Base-by-base conservation (phyloP, 2,888 invertebrate genomes). In the Drosophila pegasa region DNA sequence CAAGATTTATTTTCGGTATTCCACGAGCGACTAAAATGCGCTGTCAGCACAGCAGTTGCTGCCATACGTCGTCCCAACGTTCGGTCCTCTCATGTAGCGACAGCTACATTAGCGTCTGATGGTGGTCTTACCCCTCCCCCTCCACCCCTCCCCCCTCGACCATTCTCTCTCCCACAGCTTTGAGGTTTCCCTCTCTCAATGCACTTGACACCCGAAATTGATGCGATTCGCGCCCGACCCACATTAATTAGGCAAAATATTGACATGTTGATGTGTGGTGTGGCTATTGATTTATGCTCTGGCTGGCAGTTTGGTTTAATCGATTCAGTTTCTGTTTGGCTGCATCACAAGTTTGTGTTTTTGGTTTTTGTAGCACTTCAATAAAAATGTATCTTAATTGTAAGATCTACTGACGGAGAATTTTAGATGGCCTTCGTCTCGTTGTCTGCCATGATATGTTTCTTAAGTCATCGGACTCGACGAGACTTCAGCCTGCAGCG, bases 1-100 rank as follows among this genome's bases (percentile, higher is more conserved):
- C 78, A 83, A 86, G 85, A 86, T 86, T 86, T 86, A 89, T 86
- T 87, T 89, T 82, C 67, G 77, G 87, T 82, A 75, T 86, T 82
- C 88, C 83, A 79, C 68, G 76, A 86, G 65, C 66, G 68, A 86
- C 86, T 78, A 75, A 85, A 83, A 72, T 63, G 87, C 78, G 71
- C 88, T 84, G 88, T 88, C 83, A 84, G 84, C 87, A 72, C 69
- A 84, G 65, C 83, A 84, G 88, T 84, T 84, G 83, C 71, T 70
- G 75, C 86, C 83, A 88, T 80, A 77, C 86, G 62, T 83, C 68
- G 73, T 62, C 59, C 64, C 57, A 56, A 29, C 56, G 43, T 16
- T 43, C 52, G 55, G 56, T 56, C 40, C 47, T 29, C 62, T 57
- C n/a, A 22, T 40, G 38, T 27, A 56, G 64, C 71, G 71, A 79